A percentile compares a stretch with the other conserved stretches of the same genome.
Evolutionary conservation across 37 sponge, comb jelly and placozoan genomes (phyloP).

Genomic region (Lycopodina hypogea): DNA sequence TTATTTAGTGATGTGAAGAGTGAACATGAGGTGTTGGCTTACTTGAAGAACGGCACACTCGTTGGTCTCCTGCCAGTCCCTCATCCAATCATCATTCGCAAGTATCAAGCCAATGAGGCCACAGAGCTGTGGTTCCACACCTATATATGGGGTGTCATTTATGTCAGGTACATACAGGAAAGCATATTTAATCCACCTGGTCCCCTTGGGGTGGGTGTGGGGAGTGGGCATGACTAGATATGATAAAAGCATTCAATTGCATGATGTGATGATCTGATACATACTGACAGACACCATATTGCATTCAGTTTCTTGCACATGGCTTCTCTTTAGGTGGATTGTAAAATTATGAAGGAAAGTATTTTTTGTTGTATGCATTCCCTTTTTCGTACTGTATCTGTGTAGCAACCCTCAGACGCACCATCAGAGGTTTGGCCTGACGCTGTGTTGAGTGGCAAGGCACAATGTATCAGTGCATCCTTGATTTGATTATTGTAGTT

Average conservation of each 20-base stretch:
- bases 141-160: slow-evolving; percentile 95
- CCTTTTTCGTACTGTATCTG: too few relatives aligned
- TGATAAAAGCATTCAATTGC: background rate
- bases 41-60: slow-evolving; percentile 92
- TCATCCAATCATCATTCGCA: slow-evolving; percentile 94
- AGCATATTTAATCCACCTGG: background rate
- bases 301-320: too few relatives aligned
- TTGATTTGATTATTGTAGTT: too few relatives aligned
- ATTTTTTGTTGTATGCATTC: too few relatives aligned
- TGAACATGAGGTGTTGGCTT: slow-evolving; percentile 87
- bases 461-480: too few relatives aligned
- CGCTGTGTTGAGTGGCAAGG: too few relatives aligned
- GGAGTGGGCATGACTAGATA: background rate
- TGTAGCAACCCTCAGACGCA: too few relatives aligned
- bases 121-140: slow-evolving; percentile 93
- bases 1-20: slow-evolving; percentile 70
- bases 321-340: too few relatives aligned
- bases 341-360: too few relatives aligned
- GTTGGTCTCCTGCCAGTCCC: slow-evolving; percentile 95
- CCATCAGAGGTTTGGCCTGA: too few relatives aligned
- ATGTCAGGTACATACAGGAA: slow-evolving; percentile 65
- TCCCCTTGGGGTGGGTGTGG: background rate
- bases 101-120: slow-evolving; percentile 88
- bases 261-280: background rate
- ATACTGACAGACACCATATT: background rate